Conservation (phyloP, 2,888 invertebrate genomes). For the Troides helena region DNA sequence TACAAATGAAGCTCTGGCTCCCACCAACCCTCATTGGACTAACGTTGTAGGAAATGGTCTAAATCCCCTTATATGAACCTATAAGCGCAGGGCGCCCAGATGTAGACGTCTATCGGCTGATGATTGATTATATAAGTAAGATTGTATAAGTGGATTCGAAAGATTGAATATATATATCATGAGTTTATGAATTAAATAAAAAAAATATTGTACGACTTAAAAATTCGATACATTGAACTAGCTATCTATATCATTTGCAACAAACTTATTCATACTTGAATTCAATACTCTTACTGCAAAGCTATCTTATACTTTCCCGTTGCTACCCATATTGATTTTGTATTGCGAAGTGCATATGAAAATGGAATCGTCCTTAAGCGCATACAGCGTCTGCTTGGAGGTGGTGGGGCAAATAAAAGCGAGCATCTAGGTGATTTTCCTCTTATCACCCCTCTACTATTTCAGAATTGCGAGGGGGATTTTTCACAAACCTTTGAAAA, state of each 20-base stretch:
- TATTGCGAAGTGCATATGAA: slow-evolving; percentile 10
- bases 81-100: no score
- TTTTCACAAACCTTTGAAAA: slow-evolving; percentile 6
- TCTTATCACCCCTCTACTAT: slow-evolving; percentile 21
- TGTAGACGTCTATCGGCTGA: no score
- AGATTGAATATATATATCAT: not conserved
- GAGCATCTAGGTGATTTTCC: slow-evolving; percentile 19
- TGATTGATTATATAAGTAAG: no score
- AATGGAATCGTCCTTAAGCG: slow-evolving; percentile 3
- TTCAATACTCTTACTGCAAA: not conserved
- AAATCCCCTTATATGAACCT: no score
- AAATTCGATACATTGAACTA: not conserved
- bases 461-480: slow-evolving; percentile 7
- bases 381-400: slow-evolving; percentile 12
- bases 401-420: slow-evolving; percentile 15
- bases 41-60: no score
- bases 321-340: slow-evolving; percentile 14
- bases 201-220: no score
- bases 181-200: not conserved
- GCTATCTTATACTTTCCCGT: not conserved
- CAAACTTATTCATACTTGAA: not conserved
- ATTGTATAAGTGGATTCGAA: no score
- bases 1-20: no score
- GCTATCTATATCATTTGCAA: not conserved
- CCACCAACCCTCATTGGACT: no score